Percentiles rank a stretch among this genome's conserved stretches.
These are phyloP conservation scores for Sceliomorpha sp. DNA, from an alignment of 2,888 invertebrate genomes.

Conservation along the genomic window DNA sequence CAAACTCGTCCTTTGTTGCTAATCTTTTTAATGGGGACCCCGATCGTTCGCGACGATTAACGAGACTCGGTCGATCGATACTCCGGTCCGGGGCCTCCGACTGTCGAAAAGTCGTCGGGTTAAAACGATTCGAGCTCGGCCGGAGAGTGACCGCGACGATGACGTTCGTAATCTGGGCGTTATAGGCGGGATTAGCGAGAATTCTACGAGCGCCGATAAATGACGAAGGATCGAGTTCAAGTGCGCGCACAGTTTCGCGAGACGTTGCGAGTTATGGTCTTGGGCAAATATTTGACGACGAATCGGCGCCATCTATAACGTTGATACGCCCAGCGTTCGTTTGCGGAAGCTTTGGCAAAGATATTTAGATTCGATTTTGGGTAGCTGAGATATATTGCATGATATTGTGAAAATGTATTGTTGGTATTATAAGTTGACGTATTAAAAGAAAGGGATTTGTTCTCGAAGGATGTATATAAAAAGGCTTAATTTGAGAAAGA, in stretches of 20 bases:
- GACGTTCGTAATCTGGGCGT: constrained; percentile 51
- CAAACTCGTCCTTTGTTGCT: background rate
- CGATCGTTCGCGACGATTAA: constrained; percentile 1
- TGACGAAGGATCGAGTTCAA: constrained; percentile 61
- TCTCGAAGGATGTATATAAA: no score
- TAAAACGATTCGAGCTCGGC: background rate
- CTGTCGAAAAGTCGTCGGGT: constrained; percentile 2
- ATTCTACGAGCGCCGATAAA: constrained; percentile 71
- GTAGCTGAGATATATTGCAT: no score
- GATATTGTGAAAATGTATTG: no score
- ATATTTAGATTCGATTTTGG: constrained; percentile 69
- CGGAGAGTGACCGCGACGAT: constrained; percentile 8
- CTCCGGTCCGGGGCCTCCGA: background rate
- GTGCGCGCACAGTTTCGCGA: constrained; percentile 44
- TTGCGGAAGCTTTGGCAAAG: constrained; percentile 64
- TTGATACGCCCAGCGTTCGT: constrained; percentile 57
- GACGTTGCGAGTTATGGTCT: constrained; percentile 64
- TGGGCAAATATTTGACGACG: constrained; percentile 71
- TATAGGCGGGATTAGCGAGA: constrained; percentile 59
- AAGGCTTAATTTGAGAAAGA: no score
- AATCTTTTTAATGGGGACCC: constrained; percentile 1
- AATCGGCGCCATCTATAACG: constrained; percentile 61
- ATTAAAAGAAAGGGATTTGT: no score
- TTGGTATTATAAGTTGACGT: no score
- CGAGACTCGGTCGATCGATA: background rate